These are phyloP conservation scores for Amorpha juglandis DNA, from an alignment of 2,888 invertebrate species.

Conservation along the genomic window DNA sequence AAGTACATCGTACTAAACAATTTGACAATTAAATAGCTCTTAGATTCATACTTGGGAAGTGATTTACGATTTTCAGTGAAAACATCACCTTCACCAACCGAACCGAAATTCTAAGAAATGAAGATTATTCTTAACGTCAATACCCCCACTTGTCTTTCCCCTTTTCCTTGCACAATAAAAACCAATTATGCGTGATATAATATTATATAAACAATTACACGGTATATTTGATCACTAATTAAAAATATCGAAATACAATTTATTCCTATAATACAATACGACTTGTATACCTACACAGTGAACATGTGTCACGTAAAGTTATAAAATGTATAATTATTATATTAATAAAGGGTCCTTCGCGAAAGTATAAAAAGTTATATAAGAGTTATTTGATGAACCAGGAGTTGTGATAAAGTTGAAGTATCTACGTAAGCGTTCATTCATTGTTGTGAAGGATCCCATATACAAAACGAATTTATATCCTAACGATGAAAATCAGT, in stretches of 20 bases:
- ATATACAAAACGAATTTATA: conserved; percentile 43
- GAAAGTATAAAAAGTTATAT: conserved; percentile 19
- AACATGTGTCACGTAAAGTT: conserved; percentile 56
- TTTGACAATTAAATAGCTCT: background rate
- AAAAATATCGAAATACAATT: conserved; percentile 58
- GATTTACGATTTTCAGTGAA: background rate
- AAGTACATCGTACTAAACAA: background rate
- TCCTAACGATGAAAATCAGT: conserved; percentile 79
- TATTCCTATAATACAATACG: conserved; percentile 58
- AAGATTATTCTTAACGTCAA: background rate
- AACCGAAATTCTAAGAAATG: background rate
- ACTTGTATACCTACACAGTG: conserved; percentile 46
- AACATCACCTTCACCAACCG: background rate
- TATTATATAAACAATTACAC: conserved; percentile 25
- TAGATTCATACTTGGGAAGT: background rate
- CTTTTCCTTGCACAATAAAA: conserved; percentile 47
- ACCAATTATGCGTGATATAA: conserved; percentile 50
- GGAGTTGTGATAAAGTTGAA: background rate
- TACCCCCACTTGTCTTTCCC: conserved; percentile 42
- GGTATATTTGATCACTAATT: conserved; percentile 55
- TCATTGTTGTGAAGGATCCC: conserved; percentile 42
- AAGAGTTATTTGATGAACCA: background rate
- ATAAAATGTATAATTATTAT: conserved; percentile 56
- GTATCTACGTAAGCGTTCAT: background rate
- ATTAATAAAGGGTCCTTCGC: conserved; percentile 31